phyloP scores from a whole-genome alignment of 2,113 vertebrate genomes.

The Odocoileus virginianus region DNA sequence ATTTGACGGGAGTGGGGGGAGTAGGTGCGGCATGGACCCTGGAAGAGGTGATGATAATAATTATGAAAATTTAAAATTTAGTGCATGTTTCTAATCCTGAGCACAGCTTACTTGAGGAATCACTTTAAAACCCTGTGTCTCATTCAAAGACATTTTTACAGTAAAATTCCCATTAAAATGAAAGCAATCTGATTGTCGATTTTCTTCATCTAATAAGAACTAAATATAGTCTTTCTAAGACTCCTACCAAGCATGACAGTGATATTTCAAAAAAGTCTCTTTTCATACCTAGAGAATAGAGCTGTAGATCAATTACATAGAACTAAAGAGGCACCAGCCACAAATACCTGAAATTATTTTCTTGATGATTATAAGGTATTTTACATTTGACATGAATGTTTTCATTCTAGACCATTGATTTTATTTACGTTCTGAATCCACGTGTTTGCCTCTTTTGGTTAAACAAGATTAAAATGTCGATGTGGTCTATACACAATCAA shows the following conservation, averaged over 20 bases:
- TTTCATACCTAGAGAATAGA: not conserved
- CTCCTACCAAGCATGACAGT: not conserved
- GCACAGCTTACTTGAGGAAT: not conserved
- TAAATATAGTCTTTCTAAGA: not conserved
- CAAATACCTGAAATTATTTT: conserved; percentile 3
- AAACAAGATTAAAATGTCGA: not conserved
- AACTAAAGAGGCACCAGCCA: not conserved
- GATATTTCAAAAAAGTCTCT: not conserved
- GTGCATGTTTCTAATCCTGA: not conserved
- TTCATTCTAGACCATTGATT: not conserved
- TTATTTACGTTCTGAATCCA: conserved; percentile 1
- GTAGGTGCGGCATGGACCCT: fast-evolving
- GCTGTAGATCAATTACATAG: not conserved
- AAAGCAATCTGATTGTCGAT: not conserved
- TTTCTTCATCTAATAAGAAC: conserved; percentile 1
- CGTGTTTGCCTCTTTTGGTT: not conserved
- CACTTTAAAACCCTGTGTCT: not conserved
- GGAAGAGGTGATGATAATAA: not conserved
- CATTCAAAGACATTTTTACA: not conserved
- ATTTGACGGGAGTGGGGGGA: not conserved
- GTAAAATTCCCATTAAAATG: conserved; percentile 12
- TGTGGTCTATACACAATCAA: not conserved
- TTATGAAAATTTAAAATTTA: not conserved
- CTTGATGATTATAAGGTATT: not conserved
- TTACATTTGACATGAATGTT: not conserved